phyloP scores from a whole-genome alignment of 2,888 invertebrate species.

The Acronicta psi region DNA sequence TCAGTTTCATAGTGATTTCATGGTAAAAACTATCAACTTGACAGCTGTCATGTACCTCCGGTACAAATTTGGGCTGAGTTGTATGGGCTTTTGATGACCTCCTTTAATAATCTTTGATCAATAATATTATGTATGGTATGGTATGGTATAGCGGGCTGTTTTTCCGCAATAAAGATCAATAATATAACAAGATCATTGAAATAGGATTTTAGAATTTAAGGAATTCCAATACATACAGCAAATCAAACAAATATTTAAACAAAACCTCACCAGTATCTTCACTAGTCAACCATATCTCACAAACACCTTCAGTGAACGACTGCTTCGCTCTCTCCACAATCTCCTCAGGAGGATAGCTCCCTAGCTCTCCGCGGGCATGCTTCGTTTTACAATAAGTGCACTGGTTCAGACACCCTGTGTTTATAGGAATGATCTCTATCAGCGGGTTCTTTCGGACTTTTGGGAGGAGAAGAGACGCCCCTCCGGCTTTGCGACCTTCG shows the following conservation, averaged over 20 bases:
- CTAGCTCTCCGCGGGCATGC: constrained; percentile 98
- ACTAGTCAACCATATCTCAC: constrained; percentile 99
- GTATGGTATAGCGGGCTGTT: no score
- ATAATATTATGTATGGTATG: no score
- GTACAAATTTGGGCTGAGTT: no score
- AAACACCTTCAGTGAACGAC: constrained; percentile 97
- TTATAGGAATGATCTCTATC: constrained; percentile 98
- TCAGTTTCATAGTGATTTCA: no score
- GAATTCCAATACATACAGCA: not conserved
- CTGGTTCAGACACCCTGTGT: constrained; percentile 98
- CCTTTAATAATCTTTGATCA: no score
- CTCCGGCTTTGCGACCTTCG: constrained; percentile 94
- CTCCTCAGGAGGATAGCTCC: constrained; percentile 96
- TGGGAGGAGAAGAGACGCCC: constrained; percentile 95
- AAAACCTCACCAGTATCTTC: constrained; percentile 95
- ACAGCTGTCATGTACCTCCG: no score
- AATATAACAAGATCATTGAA: no score
- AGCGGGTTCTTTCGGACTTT: constrained; percentile 98
- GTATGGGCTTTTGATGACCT: no score
- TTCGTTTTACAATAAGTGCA: constrained; percentile 99
- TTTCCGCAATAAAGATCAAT: no score
- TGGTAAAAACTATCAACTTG: no score
- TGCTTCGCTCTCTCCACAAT: constrained; percentile 96
- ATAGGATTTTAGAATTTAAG: no score
- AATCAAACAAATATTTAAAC: constrained; percentile 2